Percentiles rank a stretch among this genome's conserved stretches.
Evolutionary conservation across 2,113 vertebrate species (phyloP).

Genomic region (Otolemur garnettii): DNA sequence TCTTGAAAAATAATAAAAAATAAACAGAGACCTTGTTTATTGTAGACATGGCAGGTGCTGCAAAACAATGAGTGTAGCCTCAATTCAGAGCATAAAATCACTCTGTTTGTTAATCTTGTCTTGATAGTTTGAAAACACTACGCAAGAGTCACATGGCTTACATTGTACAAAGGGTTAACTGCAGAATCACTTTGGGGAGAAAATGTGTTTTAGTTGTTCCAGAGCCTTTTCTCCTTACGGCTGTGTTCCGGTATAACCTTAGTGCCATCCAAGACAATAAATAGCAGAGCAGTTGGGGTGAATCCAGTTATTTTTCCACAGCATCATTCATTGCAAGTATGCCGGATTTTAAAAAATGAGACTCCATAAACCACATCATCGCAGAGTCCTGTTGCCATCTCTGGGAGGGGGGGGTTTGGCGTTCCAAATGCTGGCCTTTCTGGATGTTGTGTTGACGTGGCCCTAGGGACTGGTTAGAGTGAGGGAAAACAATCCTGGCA

Average conservation of each 20-base stretch:
- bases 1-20: too few relatives aligned
- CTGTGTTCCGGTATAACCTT: slow-evolving; percentile 67
- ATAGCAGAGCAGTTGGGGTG: slow-evolving; percentile 67
- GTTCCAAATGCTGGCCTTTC: slow-evolving; percentile 73
- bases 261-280: slow-evolving; percentile 77
- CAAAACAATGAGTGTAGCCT: not conserved
- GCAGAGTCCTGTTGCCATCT: slow-evolving; percentile 63
- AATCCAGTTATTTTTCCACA: slow-evolving; percentile 69
- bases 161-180: slow-evolving; percentile 52
- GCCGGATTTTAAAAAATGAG: slow-evolving; percentile 74
- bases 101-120: not conserved
- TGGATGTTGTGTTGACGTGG: not conserved
- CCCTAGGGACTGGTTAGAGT: slow-evolving; percentile 50
- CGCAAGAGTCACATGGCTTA: not conserved
- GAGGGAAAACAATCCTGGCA: slow-evolving; percentile 67
- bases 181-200: not conserved
- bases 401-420: not conserved
- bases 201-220: not conserved
- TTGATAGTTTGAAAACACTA: not conserved
- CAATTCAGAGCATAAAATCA: not conserved
- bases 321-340: slow-evolving; percentile 72
- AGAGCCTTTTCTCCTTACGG: slow-evolving; percentile 44
- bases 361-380: slow-evolving; percentile 76
- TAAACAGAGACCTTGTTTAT: too few relatives aligned
- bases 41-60: not conserved